Percentiles rank a stretch among this genome's conserved stretches.
These are phyloP conservation scores for Erpornis zantholeuca DNA, from an alignment of 2,113 vertebrate genomes.

Conservation along the genomic window DNA sequence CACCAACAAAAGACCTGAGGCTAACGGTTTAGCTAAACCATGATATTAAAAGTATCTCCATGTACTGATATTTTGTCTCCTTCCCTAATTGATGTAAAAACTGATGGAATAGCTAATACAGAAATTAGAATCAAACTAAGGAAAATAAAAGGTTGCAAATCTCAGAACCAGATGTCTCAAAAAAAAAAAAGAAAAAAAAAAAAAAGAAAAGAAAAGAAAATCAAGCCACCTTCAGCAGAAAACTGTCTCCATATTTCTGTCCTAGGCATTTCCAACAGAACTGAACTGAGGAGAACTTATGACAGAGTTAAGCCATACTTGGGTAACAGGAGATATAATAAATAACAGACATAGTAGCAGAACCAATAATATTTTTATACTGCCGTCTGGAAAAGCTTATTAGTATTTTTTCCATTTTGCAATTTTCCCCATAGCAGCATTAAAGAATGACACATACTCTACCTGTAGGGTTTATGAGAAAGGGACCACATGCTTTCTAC, in stretches of 20 bases:
- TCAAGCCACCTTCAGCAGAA: not conserved
- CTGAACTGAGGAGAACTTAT: not conserved
- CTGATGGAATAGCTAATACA: not conserved
- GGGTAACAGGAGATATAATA: slow-evolving; percentile 42
- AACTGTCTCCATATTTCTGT: not conserved
- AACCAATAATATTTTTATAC: slow-evolving; percentile 57
- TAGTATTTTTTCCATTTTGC: slow-evolving; percentile 64
- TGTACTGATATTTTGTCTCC: not conserved
- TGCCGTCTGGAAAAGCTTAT: slow-evolving; percentile 61
- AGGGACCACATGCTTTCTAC: slow-evolving; percentile 30
- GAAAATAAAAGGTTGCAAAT: not conserved
- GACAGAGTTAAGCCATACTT: not conserved
- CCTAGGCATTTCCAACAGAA: not conserved
- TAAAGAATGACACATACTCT: slow-evolving; percentile 55
- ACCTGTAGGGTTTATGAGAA: slow-evolving; percentile 58
- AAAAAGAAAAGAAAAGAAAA: not conserved
- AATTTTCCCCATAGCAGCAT: slow-evolving; percentile 17
- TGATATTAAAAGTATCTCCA: not conserved
- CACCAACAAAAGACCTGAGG: not conserved
- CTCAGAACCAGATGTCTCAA: not conserved
- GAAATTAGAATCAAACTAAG: not conserved
- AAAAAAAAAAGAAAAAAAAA: not conserved
- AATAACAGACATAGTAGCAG: slow-evolving; percentile 51
- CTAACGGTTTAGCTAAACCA: not conserved
- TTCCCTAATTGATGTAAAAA: not conserved